A percentile compares a stretch with the other conserved stretches of the same genome.
Conservation (phyloP, 2,888 invertebrate genomes). For the Tinea semifulvella region DNA sequence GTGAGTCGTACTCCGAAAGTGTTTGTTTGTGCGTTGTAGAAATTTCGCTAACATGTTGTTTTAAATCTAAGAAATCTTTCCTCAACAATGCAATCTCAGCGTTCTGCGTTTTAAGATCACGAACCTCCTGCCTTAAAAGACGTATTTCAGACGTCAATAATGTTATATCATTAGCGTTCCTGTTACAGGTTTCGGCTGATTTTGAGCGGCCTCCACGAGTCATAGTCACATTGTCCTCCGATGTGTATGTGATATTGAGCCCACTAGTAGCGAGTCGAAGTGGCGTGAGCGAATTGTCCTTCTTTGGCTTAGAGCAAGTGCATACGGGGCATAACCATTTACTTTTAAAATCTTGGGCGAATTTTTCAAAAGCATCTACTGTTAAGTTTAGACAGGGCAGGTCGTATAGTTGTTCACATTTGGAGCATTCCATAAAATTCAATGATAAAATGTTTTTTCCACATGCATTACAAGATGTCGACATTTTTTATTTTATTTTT, state of each 20-base stretch:
- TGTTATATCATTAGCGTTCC: not conserved
- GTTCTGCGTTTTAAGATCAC: not conserved
- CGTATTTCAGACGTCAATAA: not conserved
- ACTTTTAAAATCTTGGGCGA: not conserved
- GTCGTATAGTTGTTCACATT: not conserved
- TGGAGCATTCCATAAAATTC: not conserved
- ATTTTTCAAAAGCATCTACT: not conserved
- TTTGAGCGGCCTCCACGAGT: not conserved
- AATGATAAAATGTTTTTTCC: constrained; percentile 1
- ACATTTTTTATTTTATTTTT: too few species aligned
- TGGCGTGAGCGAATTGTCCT: not conserved
- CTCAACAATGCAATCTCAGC: not conserved
- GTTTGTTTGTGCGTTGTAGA: not conserved
- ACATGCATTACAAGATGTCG: constrained; percentile 1
- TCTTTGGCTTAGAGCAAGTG: constrained; percentile 2
- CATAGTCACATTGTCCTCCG: not conserved
- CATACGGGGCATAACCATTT: not conserved
- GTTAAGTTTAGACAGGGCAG: not conserved
- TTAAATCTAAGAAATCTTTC: not conserved
- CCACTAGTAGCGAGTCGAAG: not conserved
- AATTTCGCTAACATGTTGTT: not conserved
- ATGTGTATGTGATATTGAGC: not conserved
- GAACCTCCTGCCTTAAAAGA: not conserved
- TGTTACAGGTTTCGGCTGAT: not conserved
- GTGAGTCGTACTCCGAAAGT: not conserved